Evolutionary conservation across 2,113 vertebrate genomes (phyloP), one percentile per base, ranked within the genome.

Genomic region (Xerus inauris): DNA sequence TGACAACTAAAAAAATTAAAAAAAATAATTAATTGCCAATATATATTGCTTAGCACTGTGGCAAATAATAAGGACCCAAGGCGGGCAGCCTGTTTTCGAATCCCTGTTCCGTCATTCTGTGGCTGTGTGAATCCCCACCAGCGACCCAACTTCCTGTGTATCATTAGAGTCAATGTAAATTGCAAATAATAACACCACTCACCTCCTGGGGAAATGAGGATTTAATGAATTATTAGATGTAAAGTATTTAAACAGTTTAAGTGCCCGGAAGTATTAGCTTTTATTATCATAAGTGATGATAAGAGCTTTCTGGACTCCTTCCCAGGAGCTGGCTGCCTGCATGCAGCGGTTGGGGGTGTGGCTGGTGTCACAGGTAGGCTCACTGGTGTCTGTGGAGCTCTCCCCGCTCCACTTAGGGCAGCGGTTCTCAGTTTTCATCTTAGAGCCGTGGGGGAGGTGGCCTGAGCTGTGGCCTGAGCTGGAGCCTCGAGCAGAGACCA

Each of bases 1-100:
- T n/a, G n/a, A n/a, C n/a, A n/a, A n/a, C n/a, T n/a, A n/a, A n/a
- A n/a, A n/a, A n/a, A n/a, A n/a, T 69, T 94, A 54, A 72, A 16
- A 81, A 65, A n/a, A 97, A 69, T 16, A n/a, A 77, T 90, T 72
- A 81, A 45, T 83, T 35, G 57, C 42, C 40, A n/a, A 24, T 86
- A 28, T 12, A 30, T 42, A 51, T 38, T 24, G 35, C 71, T 62
- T 80, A 65, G 87, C 49, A 14, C 32, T 3, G 67, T 35, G 69
- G 69, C 67, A 75, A 28, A 35, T 62, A 40, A 30, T 19, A 26
- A 86, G 80, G 13, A 32, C 3, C 9, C 0, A 8, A 81, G 79
- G 45, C 0, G 10, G 67, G 86, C 17, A 35, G 73, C 40, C 72
- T n/a, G 7, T 49, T 92, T 83, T 79, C 13, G 45, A 64, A 82